Evolutionary conservation across 2,113 vertebrate species (phyloP).

Genomic region (Lepus timidus): DNA sequence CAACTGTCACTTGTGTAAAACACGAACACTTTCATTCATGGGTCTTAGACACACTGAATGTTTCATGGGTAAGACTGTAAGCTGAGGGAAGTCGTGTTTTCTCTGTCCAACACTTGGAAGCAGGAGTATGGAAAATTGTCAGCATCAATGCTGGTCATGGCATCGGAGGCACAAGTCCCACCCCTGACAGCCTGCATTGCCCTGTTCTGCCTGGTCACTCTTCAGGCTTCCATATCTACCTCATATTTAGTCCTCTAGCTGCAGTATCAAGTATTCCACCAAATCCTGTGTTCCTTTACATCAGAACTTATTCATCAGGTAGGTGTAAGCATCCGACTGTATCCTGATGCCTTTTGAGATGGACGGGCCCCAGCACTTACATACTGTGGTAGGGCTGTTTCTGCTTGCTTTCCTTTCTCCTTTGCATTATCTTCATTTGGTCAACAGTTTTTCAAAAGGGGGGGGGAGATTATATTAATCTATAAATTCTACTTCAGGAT

Average conservation of each 20-base stretch:
- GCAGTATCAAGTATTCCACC: no score
- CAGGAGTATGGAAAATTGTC: neutral
- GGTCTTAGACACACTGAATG: neutral
- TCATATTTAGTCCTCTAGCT: no score
- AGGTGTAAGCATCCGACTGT: neutral
- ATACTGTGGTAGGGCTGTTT: neutral
- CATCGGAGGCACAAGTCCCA: neutral
- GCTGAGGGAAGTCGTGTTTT: neutral
- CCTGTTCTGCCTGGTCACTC: fast-evolving
- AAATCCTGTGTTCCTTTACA: neutral
- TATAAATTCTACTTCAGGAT: neutral
- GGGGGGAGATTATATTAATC: neutral
- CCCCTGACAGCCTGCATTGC: fast-evolving
- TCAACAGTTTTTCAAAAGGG: neutral
- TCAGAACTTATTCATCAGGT: neutral
- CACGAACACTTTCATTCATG: neutral
- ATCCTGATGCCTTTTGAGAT: neutral
- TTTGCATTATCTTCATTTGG: neutral
- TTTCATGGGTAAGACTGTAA: neutral
- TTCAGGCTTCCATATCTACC: no score
- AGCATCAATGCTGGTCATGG: fast-evolving
- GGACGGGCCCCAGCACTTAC: neutral
- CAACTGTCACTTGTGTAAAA: neutral
- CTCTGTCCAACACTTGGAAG: neutral
- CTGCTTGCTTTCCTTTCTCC: neutral